These are phyloP conservation scores for Thumatha senex DNA, from an alignment of 2,888 invertebrate species.

Conservation along the genomic window DNA sequence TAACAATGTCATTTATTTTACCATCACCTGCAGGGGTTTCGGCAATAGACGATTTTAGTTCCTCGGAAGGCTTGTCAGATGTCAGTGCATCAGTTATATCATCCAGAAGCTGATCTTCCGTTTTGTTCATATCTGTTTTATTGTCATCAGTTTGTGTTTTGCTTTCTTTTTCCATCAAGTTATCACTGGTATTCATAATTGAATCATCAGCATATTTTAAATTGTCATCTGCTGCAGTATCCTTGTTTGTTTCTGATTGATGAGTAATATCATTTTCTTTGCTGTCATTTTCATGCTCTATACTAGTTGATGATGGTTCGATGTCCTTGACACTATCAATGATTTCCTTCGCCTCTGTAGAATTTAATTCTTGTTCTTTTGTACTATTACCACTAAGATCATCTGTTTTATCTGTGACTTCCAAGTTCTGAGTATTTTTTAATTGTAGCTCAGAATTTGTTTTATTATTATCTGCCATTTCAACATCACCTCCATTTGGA, in stretches of 20 bases:
- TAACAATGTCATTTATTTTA: not conserved
- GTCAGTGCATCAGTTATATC: constrained; percentile 14
- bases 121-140: constrained; percentile 8
- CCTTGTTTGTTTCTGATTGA: not conserved
- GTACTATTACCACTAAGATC: not conserved
- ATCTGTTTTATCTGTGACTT: not conserved
- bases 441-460: too few relatives aligned
- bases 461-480: constrained; percentile 1
- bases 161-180: not conserved
- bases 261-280: not conserved
- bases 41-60: constrained; percentile 1
- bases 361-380: not conserved
- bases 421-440: not conserved
- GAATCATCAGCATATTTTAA: not conserved
- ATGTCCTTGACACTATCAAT: not conserved
- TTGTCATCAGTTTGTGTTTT: constrained; percentile 1
- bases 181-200: not conserved
- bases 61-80: constrained; percentile 9
- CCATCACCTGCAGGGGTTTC: not conserved
- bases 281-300: not conserved
- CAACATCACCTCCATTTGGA: constrained; percentile 2
- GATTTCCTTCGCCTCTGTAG: not conserved
- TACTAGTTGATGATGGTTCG: not conserved
- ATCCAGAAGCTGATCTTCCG: constrained; percentile 18
- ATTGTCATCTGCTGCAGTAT: not conserved